A percentile compares a stretch with the other conserved stretches of the same genome.
These are phyloP conservation scores for Drosophila parthenogenetica DNA, from an alignment of 2,888 invertebrate genomes.

Conservation along the genomic window DNA sequence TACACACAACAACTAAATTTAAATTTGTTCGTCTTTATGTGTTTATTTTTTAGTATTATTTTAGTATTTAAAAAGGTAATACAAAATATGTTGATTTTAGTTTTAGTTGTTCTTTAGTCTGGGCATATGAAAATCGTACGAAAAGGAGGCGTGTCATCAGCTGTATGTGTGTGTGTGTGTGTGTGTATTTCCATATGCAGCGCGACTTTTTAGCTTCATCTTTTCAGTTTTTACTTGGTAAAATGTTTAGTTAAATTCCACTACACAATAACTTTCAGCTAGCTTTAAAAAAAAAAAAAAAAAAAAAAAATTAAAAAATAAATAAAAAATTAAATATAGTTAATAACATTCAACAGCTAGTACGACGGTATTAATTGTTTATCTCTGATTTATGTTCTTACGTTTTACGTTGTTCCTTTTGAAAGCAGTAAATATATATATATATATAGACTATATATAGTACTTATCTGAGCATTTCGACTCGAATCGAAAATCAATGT, in stretches of 20 bases:
- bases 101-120: slow-evolving; percentile 5
- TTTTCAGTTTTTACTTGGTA: slow-evolving; percentile 30
- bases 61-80: slow-evolving; percentile 66
- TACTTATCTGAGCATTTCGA: slow-evolving; percentile 1
- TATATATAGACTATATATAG: no score
- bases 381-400: slow-evolving; percentile 14
- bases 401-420: slow-evolving; percentile 29
- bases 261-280: slow-evolving; percentile 40
- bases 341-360: slow-evolving; percentile 59
- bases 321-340: slow-evolving; percentile 17
- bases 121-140: neutral
- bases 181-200: slow-evolving; percentile 28
- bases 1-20: slow-evolving; percentile 49
- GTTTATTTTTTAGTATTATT: slow-evolving; percentile 10
- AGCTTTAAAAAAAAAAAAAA: slow-evolving; percentile 17
- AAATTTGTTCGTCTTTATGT: slow-evolving; percentile 12
- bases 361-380: slow-evolving; percentile 45
- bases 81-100: slow-evolving; percentile 68
- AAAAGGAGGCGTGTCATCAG: slow-evolving; percentile 45
- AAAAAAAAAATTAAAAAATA: neutral
- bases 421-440: slow-evolving; percentile 23
- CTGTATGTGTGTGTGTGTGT: slow-evolving; percentile 21
- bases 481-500: slow-evolving; percentile 15
- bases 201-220: slow-evolving; percentile 14
- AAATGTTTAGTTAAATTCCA: slow-evolving; percentile 54